Percentiles rank a stretch among this genome's conserved stretches.
These are phyloP conservation scores for Catalaphyllia jardinei DNA, from an alignment of 64 coral and sea anemone genomes.

Conservation along the genomic window DNA sequence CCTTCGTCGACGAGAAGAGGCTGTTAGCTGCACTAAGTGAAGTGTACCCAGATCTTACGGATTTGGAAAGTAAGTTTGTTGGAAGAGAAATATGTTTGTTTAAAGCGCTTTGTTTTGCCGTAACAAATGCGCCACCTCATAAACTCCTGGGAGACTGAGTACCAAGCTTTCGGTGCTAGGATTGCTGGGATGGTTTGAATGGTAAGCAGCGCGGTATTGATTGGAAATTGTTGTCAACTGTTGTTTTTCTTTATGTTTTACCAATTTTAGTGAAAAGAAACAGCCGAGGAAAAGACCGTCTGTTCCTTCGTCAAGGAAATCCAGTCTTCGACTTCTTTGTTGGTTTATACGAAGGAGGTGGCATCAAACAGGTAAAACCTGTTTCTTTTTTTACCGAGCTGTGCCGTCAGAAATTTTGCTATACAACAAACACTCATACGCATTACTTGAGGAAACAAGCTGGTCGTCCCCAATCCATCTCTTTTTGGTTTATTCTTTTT, in stretches of 20 bases:
- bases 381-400: background rate
- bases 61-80: constrained; percentile 72
- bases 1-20: constrained; percentile 98
- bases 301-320: constrained; percentile 80
- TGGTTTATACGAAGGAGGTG: constrained; percentile 87
- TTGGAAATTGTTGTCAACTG: no score
- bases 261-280: constrained; percentile 67
- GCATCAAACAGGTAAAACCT: constrained; percentile 56
- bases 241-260: background rate
- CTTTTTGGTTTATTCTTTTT: background rate
- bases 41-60: constrained; percentile 82
- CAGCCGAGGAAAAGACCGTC: constrained; percentile 84
- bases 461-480: no score
- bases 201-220: no score
- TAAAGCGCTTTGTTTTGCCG: no score
- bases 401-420: no score
- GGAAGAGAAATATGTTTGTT: no score
- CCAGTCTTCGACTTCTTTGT: constrained; percentile 88
- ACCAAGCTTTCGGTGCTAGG: no score
- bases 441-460: no score
- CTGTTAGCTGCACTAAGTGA: constrained; percentile 65
- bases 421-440: no score
- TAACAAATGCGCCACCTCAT: no score
- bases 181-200: no score
- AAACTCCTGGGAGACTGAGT: no score